Base-by-base conservation (phyloP, 1,140 invertebrate genomes). In the Megalonaias nervosa region DNA sequence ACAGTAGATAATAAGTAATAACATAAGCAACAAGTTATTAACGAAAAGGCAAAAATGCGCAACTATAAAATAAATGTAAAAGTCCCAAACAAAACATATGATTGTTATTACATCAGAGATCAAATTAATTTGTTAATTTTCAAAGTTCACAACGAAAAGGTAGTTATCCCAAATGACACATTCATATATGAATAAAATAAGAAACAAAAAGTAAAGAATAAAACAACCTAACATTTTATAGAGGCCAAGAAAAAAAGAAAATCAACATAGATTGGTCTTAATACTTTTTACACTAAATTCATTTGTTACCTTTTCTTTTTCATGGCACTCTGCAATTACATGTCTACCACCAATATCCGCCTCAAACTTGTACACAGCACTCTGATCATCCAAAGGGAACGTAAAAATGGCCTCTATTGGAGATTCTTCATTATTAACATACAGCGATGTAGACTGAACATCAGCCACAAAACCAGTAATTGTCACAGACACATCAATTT, bases 221-320 rank as follows among this genome's bases (percentile, higher is more conserved):
- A 21, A 65, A 11, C 19, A 15, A 65, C 14, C 1, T 65, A 26
- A 15, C 17, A 15, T 26, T 26, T n/a, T 65, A 65, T 48, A 48
- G 38, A 48, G 0, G 38, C 6, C 0, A 48, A 48, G 11, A 48
- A 11, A 48, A 26, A 2, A 21, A 6, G 1, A 21, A 15, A 21
- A 1, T 19, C n/a, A 3, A 21, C 21, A 19, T 6, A 21, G n/a
- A 65, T 65, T 16, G 17, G 4, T 21, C 64, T 19, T 16, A 65
- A 19, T 19, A 26, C 21, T 26, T 0, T 65, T 21, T 15, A 65
- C 16, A 48, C 17, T 31, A 26, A 17, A 31, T 17, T 56, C 9
- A 16, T n/a, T 48, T 48, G 4, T 57, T 64, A 81, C 82, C 74
- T 81, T 79, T 86, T 93, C 91, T 89, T 93, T 93, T 81, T 93